These are phyloP conservation scores for Whitmania pigra DNA, from an alignment of 1,140 invertebrate genomes.

Conservation along the genomic window DNA sequence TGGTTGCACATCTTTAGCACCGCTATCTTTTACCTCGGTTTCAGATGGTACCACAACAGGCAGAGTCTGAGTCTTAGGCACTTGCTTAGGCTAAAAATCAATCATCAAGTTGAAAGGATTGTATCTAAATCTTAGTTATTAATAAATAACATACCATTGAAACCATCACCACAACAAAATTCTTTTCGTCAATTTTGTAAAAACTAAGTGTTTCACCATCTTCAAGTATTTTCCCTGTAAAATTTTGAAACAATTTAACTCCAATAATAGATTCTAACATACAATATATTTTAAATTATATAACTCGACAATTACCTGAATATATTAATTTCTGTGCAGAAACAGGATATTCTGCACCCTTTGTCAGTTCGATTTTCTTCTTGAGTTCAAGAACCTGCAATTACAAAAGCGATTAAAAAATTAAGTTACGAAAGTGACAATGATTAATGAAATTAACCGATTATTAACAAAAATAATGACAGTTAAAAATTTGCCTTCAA, in stretches of 20 bases:
- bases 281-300: no score
- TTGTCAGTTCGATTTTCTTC: slow-evolving; percentile 75
- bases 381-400: slow-evolving; percentile 54
- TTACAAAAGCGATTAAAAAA: no score
- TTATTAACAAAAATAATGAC: background rate
- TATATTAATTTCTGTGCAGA: slow-evolving; percentile 86
- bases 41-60: slow-evolving; percentile 27
- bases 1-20: slow-evolving; percentile 31
- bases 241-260: background rate
- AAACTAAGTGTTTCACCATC: slow-evolving; percentile 71
- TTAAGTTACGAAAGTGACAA: no score
- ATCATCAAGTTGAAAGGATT: no score
- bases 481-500: background rate
- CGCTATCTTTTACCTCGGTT: slow-evolving; percentile 26
- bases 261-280: no score
- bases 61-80: background rate
- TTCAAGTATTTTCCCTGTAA: slow-evolving; percentile 68
- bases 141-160: slow-evolving; percentile 60
- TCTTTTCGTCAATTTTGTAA: slow-evolving; percentile 91
- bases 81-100: no score
- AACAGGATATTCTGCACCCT: slow-evolving; percentile 68
- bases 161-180: slow-evolving; percentile 94
- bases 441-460: no score
- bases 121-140: no score
- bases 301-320: slow-evolving; percentile 53